Evolutionary conservation across 1,140 invertebrate genomes (phyloP).

Genomic region (Dryas iulia): DNA sequence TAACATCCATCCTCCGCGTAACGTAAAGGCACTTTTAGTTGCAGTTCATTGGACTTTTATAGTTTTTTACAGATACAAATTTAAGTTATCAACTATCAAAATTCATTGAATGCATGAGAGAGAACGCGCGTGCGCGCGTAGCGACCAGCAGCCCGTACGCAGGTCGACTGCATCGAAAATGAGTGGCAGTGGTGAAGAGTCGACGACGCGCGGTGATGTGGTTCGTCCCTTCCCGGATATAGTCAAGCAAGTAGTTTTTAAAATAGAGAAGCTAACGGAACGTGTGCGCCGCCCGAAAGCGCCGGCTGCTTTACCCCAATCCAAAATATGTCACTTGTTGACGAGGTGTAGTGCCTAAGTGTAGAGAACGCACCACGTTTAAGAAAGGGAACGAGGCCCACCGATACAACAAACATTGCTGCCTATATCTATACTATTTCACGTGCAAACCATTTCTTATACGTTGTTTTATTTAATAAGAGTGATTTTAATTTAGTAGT

Average conservation of each 20-base stretch:
- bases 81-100: constrained; percentile 57
- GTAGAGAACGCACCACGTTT: constrained; percentile 13
- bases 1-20: constrained; percentile 66
- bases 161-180: constrained; percentile 74
- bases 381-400: constrained; percentile 10
- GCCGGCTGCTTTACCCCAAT: constrained; percentile 70
- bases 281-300: constrained; percentile 73
- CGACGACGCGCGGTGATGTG: constrained; percentile 55
- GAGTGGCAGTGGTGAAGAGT: constrained; percentile 58
- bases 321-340: constrained; percentile 73
- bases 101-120: constrained; percentile 59
- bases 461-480: not conserved
- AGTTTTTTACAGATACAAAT: constrained; percentile 36
- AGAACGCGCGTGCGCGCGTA: constrained; percentile 65
- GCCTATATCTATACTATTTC: not conserved
- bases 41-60: constrained; percentile 48
- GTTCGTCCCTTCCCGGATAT: constrained; percentile 76
- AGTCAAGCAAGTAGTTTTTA: constrained; percentile 72
- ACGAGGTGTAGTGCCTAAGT: constrained; percentile 6
- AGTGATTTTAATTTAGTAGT: not conserved
- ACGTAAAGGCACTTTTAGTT: constrained; percentile 62
- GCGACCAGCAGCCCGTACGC: constrained; percentile 70
- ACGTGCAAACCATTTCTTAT: not conserved
- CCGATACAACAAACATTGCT: not conserved
- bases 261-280: constrained; percentile 78